Percentiles rank a stretch among this genome's conserved stretches.
These are phyloP conservation scores for Anoura caudifer DNA, from an alignment of 2,113 vertebrate genomes.

Conservation along the genomic window DNA sequence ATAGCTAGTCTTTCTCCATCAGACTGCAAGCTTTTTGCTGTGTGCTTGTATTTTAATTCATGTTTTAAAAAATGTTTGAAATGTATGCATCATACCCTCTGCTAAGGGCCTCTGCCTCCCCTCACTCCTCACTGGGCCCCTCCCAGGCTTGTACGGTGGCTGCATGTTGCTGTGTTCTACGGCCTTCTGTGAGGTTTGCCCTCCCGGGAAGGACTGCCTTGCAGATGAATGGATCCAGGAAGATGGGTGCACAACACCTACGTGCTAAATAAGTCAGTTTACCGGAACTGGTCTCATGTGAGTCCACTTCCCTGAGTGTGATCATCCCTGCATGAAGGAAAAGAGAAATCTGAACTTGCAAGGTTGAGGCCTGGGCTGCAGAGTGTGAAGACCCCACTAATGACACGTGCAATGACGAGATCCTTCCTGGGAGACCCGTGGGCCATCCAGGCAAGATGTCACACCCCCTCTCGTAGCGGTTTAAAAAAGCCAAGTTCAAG, in stretches of 20 bases:
- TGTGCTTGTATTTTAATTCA: neutral
- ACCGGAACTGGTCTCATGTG: neutral
- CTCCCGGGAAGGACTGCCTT: neutral
- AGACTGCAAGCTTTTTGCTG: neutral
- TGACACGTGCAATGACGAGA: neutral
- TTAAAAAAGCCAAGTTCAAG: neutral
- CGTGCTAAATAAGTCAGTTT: neutral
- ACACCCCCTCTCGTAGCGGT: neutral
- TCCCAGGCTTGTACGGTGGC: rapidly evolving
- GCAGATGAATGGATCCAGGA: neutral
- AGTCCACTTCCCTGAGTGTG: neutral
- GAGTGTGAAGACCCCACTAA: neutral
- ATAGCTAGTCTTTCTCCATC: neutral
- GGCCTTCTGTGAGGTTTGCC: neutral
- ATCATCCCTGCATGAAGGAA: neutral
- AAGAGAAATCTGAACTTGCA: neutral
- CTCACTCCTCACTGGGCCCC: neutral
- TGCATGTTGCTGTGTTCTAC: neutral
- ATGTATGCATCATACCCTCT: neutral
- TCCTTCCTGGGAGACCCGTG: neutral
- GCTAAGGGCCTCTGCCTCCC: neutral
- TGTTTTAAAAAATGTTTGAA: neutral
- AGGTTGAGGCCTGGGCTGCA: neutral
- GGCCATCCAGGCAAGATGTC: neutral
- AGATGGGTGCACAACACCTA: neutral